Percentiles rank a stretch among this genome's conserved stretches.
These are phyloP conservation scores for Sminthurides bifidus DNA, from an alignment of 1,140 invertebrate species.

Conservation along the genomic window DNA sequence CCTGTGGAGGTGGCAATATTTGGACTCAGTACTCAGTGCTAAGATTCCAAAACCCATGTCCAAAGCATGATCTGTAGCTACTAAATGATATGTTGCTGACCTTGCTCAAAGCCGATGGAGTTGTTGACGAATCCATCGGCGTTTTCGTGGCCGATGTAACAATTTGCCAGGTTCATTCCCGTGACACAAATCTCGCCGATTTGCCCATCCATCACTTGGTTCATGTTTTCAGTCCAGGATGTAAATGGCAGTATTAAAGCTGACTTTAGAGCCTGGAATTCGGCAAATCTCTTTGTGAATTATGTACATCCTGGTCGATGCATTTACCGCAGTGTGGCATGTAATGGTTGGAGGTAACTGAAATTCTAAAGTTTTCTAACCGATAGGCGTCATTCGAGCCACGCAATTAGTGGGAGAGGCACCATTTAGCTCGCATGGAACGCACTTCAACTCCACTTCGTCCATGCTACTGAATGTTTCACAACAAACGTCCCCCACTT, in stretches of 20 bases:
- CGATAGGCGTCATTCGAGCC: constrained; percentile 48
- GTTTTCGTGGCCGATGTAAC: constrained; percentile 62
- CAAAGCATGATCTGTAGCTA: no score
- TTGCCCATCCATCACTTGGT: constrained; percentile 52
- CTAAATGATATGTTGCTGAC: no score
- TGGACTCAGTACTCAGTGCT: no score
- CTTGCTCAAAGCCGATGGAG: no score
- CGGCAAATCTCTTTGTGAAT: constrained; percentile 39
- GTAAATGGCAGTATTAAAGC: constrained; percentile 68
- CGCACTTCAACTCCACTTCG: no score
- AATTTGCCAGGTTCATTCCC: constrained; percentile 58
- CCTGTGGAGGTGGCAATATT: no score
- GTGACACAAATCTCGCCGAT: constrained; percentile 66
- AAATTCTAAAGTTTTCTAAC: constrained; percentile 38
- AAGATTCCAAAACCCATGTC: no score
- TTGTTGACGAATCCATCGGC: constrained; percentile 58
- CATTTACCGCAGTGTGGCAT: background rate
- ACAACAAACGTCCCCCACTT: no score
- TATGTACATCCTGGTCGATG: background rate
- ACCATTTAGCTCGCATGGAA: no score
- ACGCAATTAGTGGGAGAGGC: no score
- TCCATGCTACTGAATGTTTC: no score
- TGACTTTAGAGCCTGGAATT: no score
- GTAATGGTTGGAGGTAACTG: constrained; percentile 48
- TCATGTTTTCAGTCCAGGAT: constrained; percentile 57